Base-by-base conservation (phyloP, 35 echinoderm and acorn worm genomes). In the Heliocidaris erythrogramma region DNA sequence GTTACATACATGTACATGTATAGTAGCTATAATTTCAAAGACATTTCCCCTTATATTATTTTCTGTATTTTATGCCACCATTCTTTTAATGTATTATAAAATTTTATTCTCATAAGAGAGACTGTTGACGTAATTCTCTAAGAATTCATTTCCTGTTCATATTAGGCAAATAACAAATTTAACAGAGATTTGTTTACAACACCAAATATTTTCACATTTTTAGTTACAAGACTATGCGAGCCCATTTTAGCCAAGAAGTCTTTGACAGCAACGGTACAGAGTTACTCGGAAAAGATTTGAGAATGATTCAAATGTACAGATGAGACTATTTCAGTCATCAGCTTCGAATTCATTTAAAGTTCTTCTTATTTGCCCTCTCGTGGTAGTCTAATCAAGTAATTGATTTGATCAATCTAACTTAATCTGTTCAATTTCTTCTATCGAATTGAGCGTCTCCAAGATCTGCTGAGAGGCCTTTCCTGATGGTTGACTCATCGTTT, bases 381-480 rank as follows among this genome's bases (percentile, higher is more conserved):
- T 21, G 65, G 65, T 78, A 78, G 65, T 78, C 65, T 78, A 78
- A 78, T 78, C 65, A 78, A 78, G 65, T 78, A 78, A 78, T 78
- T 78, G 65, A 78, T 78, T 78, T 78, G 65, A 78, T 78, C 17
- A 78, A 78, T 78, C 65, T 78, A 78, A 78, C 65, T 21, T 78
- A 78, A 78, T 78, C 65, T 78, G 65, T 78, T 78, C 65, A 78
- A 78, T 78, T 78, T 78, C 65, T 78, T 78, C 65, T 18, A 78
- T 78, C 65, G 27, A 78, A 78, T 78, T 78, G 65, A 78, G 27
- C 21, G 18, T 78, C 65, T 78, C n/a, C 65, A 78, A 9, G 65
- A 78, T 78, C 18, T 78, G 27, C 65, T 78, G 18, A 27, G 27
- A 78, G 21, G 17, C 65, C 65, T 24, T 78, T 24, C 65, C 21